Evolutionary conservation across 1,140 invertebrate genomes (phyloP), one percentile per base, ranked within the genome.

Genomic region (Neodiprion pinetum): DNA sequence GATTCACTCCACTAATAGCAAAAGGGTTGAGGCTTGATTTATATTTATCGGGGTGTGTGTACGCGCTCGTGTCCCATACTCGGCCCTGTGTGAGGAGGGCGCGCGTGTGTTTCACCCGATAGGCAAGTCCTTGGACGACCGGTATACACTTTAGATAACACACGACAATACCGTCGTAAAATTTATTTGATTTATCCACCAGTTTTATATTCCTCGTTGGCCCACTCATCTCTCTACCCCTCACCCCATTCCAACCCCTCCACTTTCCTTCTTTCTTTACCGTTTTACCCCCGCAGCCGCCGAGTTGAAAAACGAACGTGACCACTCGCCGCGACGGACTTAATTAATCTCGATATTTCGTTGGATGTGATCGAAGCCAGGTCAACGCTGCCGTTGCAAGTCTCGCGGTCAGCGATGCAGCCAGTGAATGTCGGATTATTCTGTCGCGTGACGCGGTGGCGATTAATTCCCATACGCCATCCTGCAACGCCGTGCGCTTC

Each of bases 1-100:
- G 83, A 86, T 85, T 87, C 82, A 81, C 80, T 81, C 75, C 77
- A 74, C 80, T 86, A 85, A 85, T 84, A 84, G 82, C 75, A 75
- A 81, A 76, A 77, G 78, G 75, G 77, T 80, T 80, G 75, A 73
- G 73, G 74, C 69, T 76, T 85, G 82, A 86, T 85, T 86, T 82
- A 83, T 82, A 61, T 81, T 80, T 80, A 84, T 82, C 75, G 80
- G 72, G 68, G 76, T 78, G 71, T 77, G 73, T 74, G 74, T 61
- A 61, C 53, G 53, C 53, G 53, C 53, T 61, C n/a, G 53, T 61
- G 53, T 61, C 53, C 53, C 53, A 61, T 61, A 61, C 53, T 17
- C 53, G 9, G 5, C 53, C 53, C 53, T 61, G 53, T 61, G 53
- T 61, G 53, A 61, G 28, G 28, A 40, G 53, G 53, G 53, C 53